Percentiles rank a stretch among this genome's conserved stretches.
These are phyloP conservation scores for Thymelicus lineola DNA, from an alignment of 2,888 invertebrate species.

Conservation along the genomic window DNA sequence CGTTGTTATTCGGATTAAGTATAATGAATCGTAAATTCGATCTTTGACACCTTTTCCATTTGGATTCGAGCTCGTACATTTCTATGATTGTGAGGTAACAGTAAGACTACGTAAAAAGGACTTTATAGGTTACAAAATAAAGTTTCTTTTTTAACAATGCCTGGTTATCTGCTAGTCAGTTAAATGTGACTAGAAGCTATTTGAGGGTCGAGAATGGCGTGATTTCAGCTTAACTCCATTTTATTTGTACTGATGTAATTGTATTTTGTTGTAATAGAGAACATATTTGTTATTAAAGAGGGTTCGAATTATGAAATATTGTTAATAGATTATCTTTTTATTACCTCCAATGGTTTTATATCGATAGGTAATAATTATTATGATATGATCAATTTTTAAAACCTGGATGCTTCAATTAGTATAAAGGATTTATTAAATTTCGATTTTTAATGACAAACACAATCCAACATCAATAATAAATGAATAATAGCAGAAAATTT, in stretches of 20 bases:
- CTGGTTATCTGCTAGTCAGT: constrained; percentile 58
- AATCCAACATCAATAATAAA: too few relatives aligned
- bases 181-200: constrained; percentile 64
- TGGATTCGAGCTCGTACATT: constrained; percentile 71
- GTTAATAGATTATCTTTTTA: constrained; percentile 28
- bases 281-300: constrained; percentile 58
- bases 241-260: constrained; percentile 71
- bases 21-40: constrained; percentile 85
- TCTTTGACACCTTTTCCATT: constrained; percentile 85
- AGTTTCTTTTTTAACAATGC: constrained; percentile 43
- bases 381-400: too few relatives aligned
- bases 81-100: constrained; percentile 64
- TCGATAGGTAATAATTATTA: too few relatives aligned
- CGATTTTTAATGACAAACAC: too few relatives aligned
- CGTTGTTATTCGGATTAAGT: constrained; percentile 79
- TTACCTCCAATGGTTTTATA: neutral
- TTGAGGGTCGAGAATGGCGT: constrained; percentile 57
- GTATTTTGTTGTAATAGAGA: constrained; percentile 68
- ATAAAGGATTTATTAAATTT: too few relatives aligned
- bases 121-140: constrained; percentile 42
- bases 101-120: constrained; percentile 12
- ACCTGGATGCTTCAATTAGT: too few relatives aligned
- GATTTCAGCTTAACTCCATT: constrained; percentile 56
- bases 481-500: too few relatives aligned
- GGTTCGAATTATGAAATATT: constrained; percentile 36